Conservation (phyloP, 2,113 vertebrate species). For the Paradoxurus hermaphroditus region DNA sequence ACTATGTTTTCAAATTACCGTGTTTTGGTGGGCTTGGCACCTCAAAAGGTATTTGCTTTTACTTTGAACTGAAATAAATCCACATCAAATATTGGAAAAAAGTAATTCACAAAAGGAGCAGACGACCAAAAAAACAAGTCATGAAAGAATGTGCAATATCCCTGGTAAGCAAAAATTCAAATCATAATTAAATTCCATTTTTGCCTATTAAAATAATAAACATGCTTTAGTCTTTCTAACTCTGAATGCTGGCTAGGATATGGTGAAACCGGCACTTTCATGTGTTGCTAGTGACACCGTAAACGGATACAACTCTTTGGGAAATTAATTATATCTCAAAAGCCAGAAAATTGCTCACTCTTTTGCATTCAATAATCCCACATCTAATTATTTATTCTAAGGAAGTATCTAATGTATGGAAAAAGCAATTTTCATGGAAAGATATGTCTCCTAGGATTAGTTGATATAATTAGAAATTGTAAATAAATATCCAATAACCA, state of each 20-base stretch:
- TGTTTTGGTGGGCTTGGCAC: neutral
- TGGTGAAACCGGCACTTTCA: neutral
- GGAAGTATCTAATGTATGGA: neutral
- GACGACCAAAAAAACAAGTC: neutral
- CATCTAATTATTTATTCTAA: slow-evolving; percentile 13
- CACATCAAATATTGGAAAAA: neutral
- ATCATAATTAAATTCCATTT: neutral
- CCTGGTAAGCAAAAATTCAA: neutral
- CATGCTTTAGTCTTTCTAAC: neutral
- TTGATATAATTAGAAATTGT: neutral
- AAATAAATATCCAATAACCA: neutral
- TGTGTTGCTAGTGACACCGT: too few species aligned
- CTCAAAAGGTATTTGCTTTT: neutral
- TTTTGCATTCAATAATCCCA: neutral
- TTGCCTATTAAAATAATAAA: neutral
- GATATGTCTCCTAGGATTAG: neutral
- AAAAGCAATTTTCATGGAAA: neutral
- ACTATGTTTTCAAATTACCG: neutral
- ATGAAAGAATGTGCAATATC: neutral
- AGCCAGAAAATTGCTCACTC: neutral
- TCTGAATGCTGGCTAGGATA: neutral
- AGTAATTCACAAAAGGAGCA: neutral
- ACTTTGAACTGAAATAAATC: slow-evolving; percentile 13
- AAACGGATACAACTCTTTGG: neutral
- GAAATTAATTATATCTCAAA: neutral